Conservation (phyloP, 2,888 invertebrate genomes). For the Acleris holmiana region DNA sequence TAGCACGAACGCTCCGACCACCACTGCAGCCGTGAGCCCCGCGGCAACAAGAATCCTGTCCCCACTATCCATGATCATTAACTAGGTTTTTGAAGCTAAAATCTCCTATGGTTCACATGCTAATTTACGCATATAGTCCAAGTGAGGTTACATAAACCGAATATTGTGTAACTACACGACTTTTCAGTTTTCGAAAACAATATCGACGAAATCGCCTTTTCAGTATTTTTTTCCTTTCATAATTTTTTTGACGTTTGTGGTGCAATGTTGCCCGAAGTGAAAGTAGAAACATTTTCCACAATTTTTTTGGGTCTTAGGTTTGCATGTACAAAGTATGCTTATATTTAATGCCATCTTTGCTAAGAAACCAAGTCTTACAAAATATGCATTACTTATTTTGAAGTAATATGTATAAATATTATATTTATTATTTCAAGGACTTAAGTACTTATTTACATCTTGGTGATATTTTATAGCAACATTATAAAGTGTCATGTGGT, state of each 20-base stretch:
- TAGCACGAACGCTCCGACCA: slow-evolving; percentile 92
- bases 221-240: slow-evolving; percentile 36
- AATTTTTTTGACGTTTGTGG: slow-evolving; percentile 40
- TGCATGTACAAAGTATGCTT: no score
- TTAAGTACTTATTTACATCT: no score
- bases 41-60: slow-evolving; percentile 91
- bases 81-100: slow-evolving; percentile 7
- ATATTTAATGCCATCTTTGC: background rate
- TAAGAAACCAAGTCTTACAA: no score
- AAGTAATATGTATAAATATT: no score
- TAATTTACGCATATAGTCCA: slow-evolving; percentile 16
- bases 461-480: no score
- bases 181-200: slow-evolving; percentile 20
- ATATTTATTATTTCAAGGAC: no score
- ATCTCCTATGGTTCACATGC: slow-evolving; percentile 9
- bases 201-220: slow-evolving; percentile 22
- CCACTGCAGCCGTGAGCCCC: slow-evolving; percentile 91
- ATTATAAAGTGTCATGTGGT: no score
- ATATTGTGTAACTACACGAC: slow-evolving; percentile 17
- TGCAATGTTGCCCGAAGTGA: slow-evolving; percentile 42
- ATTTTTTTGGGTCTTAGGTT: background rate
- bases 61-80: slow-evolving; percentile 86
- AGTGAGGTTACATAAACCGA: slow-evolving; percentile 15
- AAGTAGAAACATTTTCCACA: slow-evolving; percentile 7
- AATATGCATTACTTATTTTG: no score